Conservation (phyloP, 2,113 vertebrate species). For the Chamaea fasciata region DNA sequence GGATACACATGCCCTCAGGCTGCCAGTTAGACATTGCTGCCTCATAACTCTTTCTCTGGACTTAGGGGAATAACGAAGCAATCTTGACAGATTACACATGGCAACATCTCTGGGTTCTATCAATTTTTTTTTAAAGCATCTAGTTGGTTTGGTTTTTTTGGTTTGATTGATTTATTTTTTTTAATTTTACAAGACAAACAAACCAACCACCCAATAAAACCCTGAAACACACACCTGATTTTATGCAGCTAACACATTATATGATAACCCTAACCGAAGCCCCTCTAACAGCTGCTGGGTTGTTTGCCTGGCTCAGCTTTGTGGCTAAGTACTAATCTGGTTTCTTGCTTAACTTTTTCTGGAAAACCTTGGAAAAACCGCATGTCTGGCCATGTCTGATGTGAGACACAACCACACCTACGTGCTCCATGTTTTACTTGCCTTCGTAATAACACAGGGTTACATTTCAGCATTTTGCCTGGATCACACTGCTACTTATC, state of each 20-base stretch:
- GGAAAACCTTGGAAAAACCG: neutral
- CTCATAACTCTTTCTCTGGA: neutral
- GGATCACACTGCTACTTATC: neutral
- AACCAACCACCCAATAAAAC: neutral
- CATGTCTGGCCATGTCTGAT: neutral
- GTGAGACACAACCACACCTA: neutral
- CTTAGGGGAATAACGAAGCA: neutral
- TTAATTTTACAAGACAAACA: neutral
- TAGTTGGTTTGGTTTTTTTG: neutral
- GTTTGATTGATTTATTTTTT: neutral
- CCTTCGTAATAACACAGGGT: neutral
- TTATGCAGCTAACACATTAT: neutral
- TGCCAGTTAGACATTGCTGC: neutral
- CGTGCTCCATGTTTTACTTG: neutral
- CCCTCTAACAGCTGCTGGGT: neutral
- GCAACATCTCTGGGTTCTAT: neutral
- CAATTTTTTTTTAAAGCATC: neutral
- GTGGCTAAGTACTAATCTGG: neutral
- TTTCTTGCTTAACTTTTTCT: neutral
- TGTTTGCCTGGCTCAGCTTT: neutral
- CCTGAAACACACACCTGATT: neutral
- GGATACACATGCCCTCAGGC: neutral
- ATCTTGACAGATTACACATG: neutral
- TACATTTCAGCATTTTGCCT: neutral
- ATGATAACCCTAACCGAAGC: neutral